A percentile compares a stretch with the other conserved stretches of the same genome.
phyloP scores from a whole-genome alignment of 2,797 vertebrate species.

The Leptatherina wallacei region DNA sequence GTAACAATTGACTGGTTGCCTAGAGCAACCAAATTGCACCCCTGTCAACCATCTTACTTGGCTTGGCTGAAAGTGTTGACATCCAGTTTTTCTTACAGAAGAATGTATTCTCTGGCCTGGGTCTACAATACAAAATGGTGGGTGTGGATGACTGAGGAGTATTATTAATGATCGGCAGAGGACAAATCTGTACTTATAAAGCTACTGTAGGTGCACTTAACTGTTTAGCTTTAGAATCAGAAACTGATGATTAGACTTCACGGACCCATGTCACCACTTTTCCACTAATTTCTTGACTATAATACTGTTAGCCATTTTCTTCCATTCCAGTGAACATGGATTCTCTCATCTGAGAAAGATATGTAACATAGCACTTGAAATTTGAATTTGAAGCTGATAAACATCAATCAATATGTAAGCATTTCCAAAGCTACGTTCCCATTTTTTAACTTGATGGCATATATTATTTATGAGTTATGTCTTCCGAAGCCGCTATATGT shows the following conservation, averaged over 20 bases:
- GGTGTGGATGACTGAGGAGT: conserved; percentile 11
- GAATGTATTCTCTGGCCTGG: conserved; percentile 24
- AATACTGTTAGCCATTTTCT: neutral
- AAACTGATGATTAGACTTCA: neutral
- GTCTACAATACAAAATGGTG: neutral
- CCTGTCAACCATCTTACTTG: conserved; percentile 42
- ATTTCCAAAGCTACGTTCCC: neutral
- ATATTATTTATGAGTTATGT: neutral
- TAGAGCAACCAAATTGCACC: conserved; percentile 43
- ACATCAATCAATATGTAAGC: neutral
- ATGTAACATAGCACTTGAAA: neutral
- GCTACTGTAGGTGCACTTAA: neutral
- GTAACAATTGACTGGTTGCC: conserved; percentile 49
- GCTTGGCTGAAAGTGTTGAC: conserved; percentile 28
- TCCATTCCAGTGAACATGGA: neutral
- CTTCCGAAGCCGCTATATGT: neutral
- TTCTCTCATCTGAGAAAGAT: neutral
- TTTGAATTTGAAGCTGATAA: neutral
- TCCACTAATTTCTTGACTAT: neutral
- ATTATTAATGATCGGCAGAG: conserved; percentile 13
- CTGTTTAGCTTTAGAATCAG: neutral
- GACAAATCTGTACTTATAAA: neutral
- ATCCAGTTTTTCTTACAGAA: conserved; percentile 30
- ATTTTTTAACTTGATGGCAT: neutral
- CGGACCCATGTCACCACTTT: neutral